Evolutionary conservation across 2,888 invertebrate genomes (phyloP).

Genomic region (Cylloceria caligata): DNA sequence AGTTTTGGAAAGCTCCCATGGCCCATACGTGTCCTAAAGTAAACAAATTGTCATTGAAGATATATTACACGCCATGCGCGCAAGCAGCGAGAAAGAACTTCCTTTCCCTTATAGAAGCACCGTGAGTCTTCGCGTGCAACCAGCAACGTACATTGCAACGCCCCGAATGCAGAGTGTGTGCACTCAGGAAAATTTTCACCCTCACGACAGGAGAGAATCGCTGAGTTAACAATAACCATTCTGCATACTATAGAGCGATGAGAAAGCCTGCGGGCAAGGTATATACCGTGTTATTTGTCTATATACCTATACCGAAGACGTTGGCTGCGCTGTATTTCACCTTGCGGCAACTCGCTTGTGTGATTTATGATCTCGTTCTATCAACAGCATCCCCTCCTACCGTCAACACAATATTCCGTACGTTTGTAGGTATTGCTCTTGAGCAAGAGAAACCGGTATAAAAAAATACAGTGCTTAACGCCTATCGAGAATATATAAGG

Average conservation of each 20-base stretch:
- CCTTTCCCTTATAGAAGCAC: conserved; percentile 25
- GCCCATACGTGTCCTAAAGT: conserved; percentile 46
- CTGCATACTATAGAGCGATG: conserved; percentile 37
- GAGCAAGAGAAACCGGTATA: conserved; percentile 52
- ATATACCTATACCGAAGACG: conserved; percentile 36
- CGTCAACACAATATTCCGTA: conserved; percentile 52
- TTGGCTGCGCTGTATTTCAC: conserved; percentile 19
- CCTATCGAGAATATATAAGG: conserved; percentile 33
- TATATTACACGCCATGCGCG: conserved; percentile 39
- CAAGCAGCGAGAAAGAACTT: conserved; percentile 34
- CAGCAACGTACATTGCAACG: conserved; percentile 1
- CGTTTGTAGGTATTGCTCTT: conserved; percentile 59
- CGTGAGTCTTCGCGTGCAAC: conserved; percentile 2
- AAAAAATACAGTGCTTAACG: conserved; percentile 21
- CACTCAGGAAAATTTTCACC: conserved; percentile 57
- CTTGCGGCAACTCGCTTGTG: conserved; percentile 60
- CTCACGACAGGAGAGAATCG: conserved; percentile 53
- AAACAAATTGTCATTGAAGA: conserved; percentile 68
- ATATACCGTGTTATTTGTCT: background rate
- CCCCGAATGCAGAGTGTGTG: conserved; percentile 6
- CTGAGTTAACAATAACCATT: conserved; percentile 64
- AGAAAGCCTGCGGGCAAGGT: background rate
- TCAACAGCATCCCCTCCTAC: conserved; percentile 62
- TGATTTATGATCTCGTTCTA: conserved; percentile 74
- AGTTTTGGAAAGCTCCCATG: conserved; percentile 45